Evolutionary conservation across 2,888 invertebrate species (phyloP), one percentile per base, ranked within the genome.

Genomic region (Mythimna albipuncta): DNA sequence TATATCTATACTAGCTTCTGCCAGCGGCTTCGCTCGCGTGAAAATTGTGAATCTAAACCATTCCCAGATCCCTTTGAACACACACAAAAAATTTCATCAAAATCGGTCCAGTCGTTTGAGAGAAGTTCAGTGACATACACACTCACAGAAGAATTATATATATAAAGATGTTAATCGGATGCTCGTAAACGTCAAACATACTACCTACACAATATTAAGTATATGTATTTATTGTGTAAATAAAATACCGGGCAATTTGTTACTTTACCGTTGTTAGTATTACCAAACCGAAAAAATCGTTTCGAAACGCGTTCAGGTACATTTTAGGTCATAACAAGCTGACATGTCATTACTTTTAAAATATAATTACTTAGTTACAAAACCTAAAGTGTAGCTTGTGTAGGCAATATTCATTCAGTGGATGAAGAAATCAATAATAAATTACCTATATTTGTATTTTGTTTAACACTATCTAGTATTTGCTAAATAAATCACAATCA

Each of bases 301-400:
- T 79, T 64, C 67, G 84, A 75, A 84, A 83, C 71, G 58, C 73
- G 72, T 72, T 57, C 82, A 65, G 54, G 57, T 69, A 61, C 32
- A 79, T 62, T 76, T 76, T 63, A 81, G 75, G 69, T 69, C 35
- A n/a, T 69, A 72, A 68, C 69, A 72, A 74, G 47, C 59, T 69
- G 79, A 75, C 66, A 77, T 64, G 72, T 72, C 57, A 67, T 70
- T 74, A 69, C 35, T 74, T 72, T 69, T 57, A 41, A 83, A 81
- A 69, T 54, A 57, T 67, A 44, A 73, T 67, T 21, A 68, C 16
- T 69, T 13, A 11, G 35, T 83, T 76, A 72, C 81, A 72, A 74
- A 74, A 83, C 52, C 10, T 73, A 58, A 69, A 64, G 13, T 64
- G 54, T 19, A 19, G 6, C 7, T 50, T 57, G 58, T 57, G 63